These are phyloP conservation scores for Darevskia mixta DNA, from an alignment of 2,797 vertebrate genomes.

Conservation along the genomic window DNA sequence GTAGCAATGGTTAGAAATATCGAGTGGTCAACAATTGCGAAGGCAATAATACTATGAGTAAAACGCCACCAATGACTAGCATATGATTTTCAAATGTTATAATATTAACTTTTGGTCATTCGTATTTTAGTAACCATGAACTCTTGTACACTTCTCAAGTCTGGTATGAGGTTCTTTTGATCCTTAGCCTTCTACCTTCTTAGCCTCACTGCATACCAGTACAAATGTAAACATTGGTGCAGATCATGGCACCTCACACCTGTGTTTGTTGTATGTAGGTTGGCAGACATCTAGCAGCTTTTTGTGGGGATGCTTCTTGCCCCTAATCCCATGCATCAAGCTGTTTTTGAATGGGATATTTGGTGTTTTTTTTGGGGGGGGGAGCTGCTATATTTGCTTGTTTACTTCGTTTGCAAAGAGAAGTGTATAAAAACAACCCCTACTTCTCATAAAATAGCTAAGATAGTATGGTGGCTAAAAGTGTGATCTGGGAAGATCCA, in stretches of 20 bases:
- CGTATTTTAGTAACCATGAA: not conserved
- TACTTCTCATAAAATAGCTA: not conserved
- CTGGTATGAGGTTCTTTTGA: too few relatives aligned
- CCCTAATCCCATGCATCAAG: too few relatives aligned
- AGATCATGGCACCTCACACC: too few relatives aligned
- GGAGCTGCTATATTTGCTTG: not conserved
- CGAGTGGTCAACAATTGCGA: not conserved
- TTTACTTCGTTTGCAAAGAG: not conserved
- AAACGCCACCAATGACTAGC: not conserved
- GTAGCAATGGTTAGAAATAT: not conserved
- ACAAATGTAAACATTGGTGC: too few relatives aligned
- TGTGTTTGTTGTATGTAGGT: too few relatives aligned
- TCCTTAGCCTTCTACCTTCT: too few relatives aligned
- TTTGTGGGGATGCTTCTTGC: too few relatives aligned
- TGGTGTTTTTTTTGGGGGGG: not conserved
- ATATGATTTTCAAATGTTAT: not conserved
- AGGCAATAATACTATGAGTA: not conserved
- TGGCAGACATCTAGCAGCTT: too few relatives aligned
- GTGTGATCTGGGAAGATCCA: not conserved
- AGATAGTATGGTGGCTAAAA: not conserved
- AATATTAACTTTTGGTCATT: not conserved
- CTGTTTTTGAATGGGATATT: too few relatives aligned
- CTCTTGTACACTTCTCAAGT: not conserved
- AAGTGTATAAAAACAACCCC: too few relatives aligned
- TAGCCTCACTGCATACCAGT: too few relatives aligned